Evolutionary conservation across 2,797 vertebrate species (phyloP), one percentile per base, ranked within the genome.

Genomic region (Setipinna tenuifilis): DNA sequence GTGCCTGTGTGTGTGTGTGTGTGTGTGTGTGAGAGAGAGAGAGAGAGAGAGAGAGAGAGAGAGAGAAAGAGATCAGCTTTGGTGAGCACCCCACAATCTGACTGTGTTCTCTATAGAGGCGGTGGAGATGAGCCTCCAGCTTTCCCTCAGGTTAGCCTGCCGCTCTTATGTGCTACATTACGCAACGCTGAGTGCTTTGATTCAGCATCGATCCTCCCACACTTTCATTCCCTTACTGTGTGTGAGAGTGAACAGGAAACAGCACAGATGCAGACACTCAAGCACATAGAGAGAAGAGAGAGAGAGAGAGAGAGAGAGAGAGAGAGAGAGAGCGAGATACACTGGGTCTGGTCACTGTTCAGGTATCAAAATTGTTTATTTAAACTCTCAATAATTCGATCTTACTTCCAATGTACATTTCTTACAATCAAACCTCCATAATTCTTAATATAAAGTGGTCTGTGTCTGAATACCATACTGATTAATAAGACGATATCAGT

Each of bases 311-410:
- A 80, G 31, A 19, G 28, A 44, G 31, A 41, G 6, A 41, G 75
- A 41, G 50, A 54, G 50, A 54, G 50, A 54, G 50, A 54, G 50
- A 54, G 50, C 3, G 50, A 54, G 2, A 3, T 9, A 54, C 50
- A 54, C 50, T 10, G 28, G 16, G 65, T 71, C 62, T 6, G 16
- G 6, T 75, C 17, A 17, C n/a, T 17, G 16, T n/a, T 21, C 41
- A 41, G 41, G 57, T 86, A 54, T 23, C 81, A 68, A 83, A 86
- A 41, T 59, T 11, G 82, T 82, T 80, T 41, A 48, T 84, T 50
- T 50, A 58, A 80, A 80, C 14, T 78, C 35, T 41, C 71, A 44
- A 78, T 78, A 19, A 19, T 78, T 78, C 23, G 19, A 54, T 9
- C 50, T 9, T 54, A 10, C 50, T 3, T 78, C 17, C 21, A 19